Evolutionary conservation across 2,888 invertebrate species (phyloP), one percentile per base, ranked within the genome.

Genomic region (Drosophila monieri): DNA sequence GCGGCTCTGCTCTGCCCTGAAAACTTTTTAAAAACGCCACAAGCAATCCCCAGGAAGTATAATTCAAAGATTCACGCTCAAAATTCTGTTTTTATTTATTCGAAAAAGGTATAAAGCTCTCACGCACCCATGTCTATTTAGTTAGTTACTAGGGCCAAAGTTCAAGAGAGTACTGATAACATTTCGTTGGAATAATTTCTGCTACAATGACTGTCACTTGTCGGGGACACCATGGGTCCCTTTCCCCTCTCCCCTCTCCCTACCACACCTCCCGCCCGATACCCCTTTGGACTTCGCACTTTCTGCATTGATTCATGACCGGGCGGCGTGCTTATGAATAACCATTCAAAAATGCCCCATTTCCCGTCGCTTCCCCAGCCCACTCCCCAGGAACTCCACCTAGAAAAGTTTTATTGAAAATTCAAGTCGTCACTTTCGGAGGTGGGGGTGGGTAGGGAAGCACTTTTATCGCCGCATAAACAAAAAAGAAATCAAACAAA

Each of bases 221-320:
- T 53, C 64, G 21, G 54, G 55, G 54, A 55, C 39, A 14, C 30
- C 61, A 44, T 9, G 6, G 0, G 2, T 1, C 8, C 15, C 41
- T 15, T 10, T n/a, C n/a, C 1, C 25, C 12, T 9, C 30, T 15
- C 0, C 9, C 27, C 43, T 14, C 2, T 18, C n/a, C n/a, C n/a
- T n/a, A n/a, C n/a, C n/a, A n/a, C n/a, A 14, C 15, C 44, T 1
- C 6, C n/a, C 23, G 6, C 32, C 15, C n/a, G 55, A n/a, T 15
- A 49, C 59, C 58, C 61, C 66, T 56, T 59, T 77, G 78, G 79
- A 74, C 83, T 83, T 79, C 79, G 74, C 61, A 77, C 77, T 75
- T 57, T 53, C 47, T 39, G 77, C 78, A 84, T 79, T 84, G 80
- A 79, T 84, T 79, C 79, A 84, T 74, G 66, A 48, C 73, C 47